Percentiles rank a stretch among this genome's conserved stretches.
These are phyloP conservation scores for Anguilla marmorata DNA, from an alignment of 2,797 vertebrate genomes.

Conservation along the genomic window DNA sequence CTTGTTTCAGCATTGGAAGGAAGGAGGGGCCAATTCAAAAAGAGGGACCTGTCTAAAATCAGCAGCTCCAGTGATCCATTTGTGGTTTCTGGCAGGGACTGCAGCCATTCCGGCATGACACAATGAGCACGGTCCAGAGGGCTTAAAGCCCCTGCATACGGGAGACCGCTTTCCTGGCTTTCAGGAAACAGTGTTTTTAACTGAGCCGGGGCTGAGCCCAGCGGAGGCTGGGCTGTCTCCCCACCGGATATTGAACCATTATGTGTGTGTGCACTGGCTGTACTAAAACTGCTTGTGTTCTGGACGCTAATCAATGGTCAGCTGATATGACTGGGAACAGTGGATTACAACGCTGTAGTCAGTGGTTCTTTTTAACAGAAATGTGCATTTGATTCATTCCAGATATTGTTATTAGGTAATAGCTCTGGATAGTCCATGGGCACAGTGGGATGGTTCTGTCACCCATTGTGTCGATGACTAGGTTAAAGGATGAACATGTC, in stretches of 20 bases:
- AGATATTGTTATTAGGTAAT: neutral
- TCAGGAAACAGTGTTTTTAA: conserved; percentile 9
- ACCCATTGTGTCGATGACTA: neutral
- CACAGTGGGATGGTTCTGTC: neutral
- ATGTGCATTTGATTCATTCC: neutral
- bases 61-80: neutral
- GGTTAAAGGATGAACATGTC: neutral
- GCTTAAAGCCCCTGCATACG: conserved; percentile 4
- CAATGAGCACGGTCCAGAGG: neutral
- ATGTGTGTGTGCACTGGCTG: neutral
- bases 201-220: neutral
- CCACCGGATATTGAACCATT: neutral
- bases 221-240: neutral
- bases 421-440: neutral
- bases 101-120: conserved; percentile 4
- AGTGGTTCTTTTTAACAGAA: neutral
- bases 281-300: neutral
- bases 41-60: neutral
- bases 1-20: neutral
- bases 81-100: conserved; percentile 14
- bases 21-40: neutral
- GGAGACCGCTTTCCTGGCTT: neutral
- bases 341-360: neutral
- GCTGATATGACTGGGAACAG: neutral
- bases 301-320: neutral